Percentiles rank a stretch among this genome's conserved stretches.
phyloP scores from a whole-genome alignment of 2,797 vertebrate genomes.

The Moxostoma hubbsi region DNA sequence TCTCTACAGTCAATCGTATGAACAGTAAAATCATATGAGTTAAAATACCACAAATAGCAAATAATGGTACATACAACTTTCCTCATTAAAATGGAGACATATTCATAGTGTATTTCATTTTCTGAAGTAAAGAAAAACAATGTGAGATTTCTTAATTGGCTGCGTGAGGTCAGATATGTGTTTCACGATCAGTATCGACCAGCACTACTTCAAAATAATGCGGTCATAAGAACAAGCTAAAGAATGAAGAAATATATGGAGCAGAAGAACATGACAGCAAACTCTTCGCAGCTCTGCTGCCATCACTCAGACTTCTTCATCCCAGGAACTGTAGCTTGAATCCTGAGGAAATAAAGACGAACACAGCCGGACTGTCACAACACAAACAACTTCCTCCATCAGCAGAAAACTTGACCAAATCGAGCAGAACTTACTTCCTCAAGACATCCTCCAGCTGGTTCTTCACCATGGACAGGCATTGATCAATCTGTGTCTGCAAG shows the following conservation, averaged over 20 bases:
- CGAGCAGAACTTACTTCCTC: conserved; percentile 84
- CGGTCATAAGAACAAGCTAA: background rate
- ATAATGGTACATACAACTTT: conserved; percentile 75
- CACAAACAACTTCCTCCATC: background rate
- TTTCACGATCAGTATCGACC: background rate
- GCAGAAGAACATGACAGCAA: background rate
- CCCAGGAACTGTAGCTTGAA: conserved; percentile 94
- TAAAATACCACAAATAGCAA: conserved; percentile 81
- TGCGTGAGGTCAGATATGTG: background rate
- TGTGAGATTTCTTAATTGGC: background rate
- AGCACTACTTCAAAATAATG: background rate
- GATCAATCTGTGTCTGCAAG: conserved; percentile 89
- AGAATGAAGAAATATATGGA: background rate
- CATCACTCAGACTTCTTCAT: conserved; percentile 87
- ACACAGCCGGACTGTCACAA: background rate
- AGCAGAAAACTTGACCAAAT: background rate
- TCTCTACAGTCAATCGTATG: conserved; percentile 82
- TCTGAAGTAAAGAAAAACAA: conserved; percentile 51
- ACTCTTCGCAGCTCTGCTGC: background rate
- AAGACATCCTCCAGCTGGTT: conserved; percentile 88
- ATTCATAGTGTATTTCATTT: conserved; percentile 66
- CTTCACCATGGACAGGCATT: conserved; percentile 86
- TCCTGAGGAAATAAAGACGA: conserved; percentile 71
- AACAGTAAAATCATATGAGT: conserved; percentile 89
- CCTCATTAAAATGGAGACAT: conserved; percentile 47